A percentile compares a stretch with the other conserved stretches of the same genome.
Evolutionary conservation across 2,113 vertebrate species (phyloP).

Genomic region (Upupa epops): DNA sequence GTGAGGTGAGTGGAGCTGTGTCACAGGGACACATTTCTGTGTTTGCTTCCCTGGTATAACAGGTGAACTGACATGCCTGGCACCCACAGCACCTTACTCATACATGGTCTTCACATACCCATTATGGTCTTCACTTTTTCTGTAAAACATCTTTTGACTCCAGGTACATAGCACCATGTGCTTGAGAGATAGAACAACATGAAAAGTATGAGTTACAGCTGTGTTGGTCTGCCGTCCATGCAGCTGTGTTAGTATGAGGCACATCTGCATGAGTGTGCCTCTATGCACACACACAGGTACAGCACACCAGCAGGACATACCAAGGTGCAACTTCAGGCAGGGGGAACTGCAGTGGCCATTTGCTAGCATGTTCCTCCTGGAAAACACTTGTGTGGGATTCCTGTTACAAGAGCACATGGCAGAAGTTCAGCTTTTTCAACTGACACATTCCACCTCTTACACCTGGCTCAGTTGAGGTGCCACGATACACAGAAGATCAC

Average conservation of each 20-base stretch:
- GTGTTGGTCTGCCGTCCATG: no score
- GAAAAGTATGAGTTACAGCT: neutral
- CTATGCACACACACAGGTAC: neutral
- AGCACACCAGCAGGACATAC: neutral
- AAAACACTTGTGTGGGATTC: rapidly evolving
- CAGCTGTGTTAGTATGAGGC: neutral
- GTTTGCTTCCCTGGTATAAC: neutral
- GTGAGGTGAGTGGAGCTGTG: neutral
- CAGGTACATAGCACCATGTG: neutral
- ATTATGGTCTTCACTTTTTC: neutral
- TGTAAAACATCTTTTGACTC: neutral
- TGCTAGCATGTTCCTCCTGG: rapidly evolving
- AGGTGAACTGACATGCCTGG: neutral
- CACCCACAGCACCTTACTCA: neutral
- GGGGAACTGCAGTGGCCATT: neutral
- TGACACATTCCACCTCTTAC: neutral
- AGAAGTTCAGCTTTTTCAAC: neutral
- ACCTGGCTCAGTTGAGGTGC: neutral
- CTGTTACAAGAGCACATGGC: neutral
- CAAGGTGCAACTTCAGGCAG: neutral
- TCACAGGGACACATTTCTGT: neutral
- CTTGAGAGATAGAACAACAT: neutral
- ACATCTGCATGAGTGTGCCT: rapidly evolving
- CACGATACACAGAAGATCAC: neutral
- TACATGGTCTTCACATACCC: rapidly evolving